Evolutionary conservation across 1,140 invertebrate species (phyloP), one percentile per base, ranked within the genome.

Genomic region (Leptinotarsa texana): DNA sequence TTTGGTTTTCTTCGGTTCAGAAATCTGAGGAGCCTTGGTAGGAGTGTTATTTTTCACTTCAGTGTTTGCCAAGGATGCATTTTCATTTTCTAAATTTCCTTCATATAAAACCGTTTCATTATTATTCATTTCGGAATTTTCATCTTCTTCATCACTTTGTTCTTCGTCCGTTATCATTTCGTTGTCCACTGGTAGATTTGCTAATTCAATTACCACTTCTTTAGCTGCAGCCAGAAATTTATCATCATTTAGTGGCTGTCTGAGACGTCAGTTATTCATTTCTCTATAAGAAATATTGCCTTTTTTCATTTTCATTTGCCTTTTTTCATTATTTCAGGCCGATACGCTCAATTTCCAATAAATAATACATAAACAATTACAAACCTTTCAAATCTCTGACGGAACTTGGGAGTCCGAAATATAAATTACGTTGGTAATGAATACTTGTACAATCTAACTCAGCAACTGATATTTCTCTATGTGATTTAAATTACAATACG

Each of bases 381-480:
- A 68, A 48, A 68, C 66, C 24, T 68, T 21, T 68, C 66, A 68
- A 68, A 68, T 68, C 66, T 11, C 66, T 68, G 66, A 68, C 66
- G 66, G 33, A 33, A 68, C 33, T 68, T 68, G 48, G 22, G 33
- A 68, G 66, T 68, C 66, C 66, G 15, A 13, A 27, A 13, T 21
- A 68, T 68, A 68, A 68, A 68, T 68, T 68, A 47, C 66, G 13
- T 68, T 42, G 66, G 66, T 68, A 68, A 68, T 33, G 66, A n/a
- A 33, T 68, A 33, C 15, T 65, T 65, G 63, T 65, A 65, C 63
- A 27, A 65, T 82, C 48, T 69, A 75, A 66, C 21, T 78, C 77
- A 67, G 68, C 71, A 62, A 76, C 18, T 68, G 15, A 68, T 68
- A 68, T 68, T 48, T 68, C 24, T 68, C 33, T 68, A 47, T 68